Evolutionary conservation across 2,113 vertebrate species (phyloP).

Genomic region (Alces alces): DNA sequence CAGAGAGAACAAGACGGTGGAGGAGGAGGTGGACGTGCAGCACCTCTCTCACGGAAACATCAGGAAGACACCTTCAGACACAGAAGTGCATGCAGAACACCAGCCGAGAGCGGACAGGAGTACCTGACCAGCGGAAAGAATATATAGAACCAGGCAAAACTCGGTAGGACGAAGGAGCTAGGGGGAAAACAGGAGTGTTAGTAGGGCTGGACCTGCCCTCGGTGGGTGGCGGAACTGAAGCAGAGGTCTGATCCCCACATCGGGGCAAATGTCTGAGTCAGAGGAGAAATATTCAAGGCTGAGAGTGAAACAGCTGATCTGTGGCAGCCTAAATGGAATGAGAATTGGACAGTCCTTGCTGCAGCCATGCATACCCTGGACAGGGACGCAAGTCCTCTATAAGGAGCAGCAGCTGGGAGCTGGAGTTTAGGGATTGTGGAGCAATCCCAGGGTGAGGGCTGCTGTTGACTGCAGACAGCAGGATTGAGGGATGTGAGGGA

Average conservation of each 20-base stretch:
- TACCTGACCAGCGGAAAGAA: background rate
- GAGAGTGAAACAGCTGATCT: background rate
- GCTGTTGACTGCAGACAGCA: background rate
- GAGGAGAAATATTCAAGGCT: background rate
- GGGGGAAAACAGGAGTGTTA: background rate
- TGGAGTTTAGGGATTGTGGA: background rate
- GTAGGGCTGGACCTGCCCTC: background rate
- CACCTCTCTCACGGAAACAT: background rate
- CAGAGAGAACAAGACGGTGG: background rate
- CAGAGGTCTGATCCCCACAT: background rate
- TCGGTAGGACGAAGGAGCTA: background rate
- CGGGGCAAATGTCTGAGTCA: background rate
- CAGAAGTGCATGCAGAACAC: background rate
- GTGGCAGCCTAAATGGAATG: background rate
- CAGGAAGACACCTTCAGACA: background rate
- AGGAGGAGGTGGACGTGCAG: background rate
- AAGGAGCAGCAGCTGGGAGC: background rate
- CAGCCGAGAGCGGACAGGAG: background rate
- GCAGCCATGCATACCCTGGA: background rate
- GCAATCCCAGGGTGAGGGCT: background rate
- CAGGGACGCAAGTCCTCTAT: background rate
- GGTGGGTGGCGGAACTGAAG: fast-evolving
- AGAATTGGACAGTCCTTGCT: background rate
- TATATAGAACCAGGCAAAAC: background rate
- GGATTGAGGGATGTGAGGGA: background rate